Evolutionary conservation across 2,888 invertebrate species (phyloP), one percentile per base, ranked within the genome.

Genomic region (Campoletis raptor): DNA sequence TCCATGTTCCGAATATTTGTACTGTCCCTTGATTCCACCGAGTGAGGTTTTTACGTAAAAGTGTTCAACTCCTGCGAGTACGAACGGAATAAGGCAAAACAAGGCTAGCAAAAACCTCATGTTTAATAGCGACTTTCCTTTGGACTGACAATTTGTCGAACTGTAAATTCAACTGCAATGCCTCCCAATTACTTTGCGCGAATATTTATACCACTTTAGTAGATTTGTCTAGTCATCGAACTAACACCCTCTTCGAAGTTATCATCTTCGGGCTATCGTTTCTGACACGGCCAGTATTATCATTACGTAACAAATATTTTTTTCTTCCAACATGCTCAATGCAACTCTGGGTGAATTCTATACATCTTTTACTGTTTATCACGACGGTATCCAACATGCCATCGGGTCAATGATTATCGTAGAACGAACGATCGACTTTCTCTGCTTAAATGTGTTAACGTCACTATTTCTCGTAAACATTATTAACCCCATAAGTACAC

Each of bases 1-100:
- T 45, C 92, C 92, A 77, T 91, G 88, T 24, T 88, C 87, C 2
- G 93, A 93, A 24, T 79, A 69, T 78, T 91, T 90, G 80, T 91
- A 88, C 21, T 91, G 91, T 30, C 93, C 93, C 66, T 80, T 89
- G 36, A 93, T 85, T 5, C 80, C 87, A 76, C 93, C 93, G 12
- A 91, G 81, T 10, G 91, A 89, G 64, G 91, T 93, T 83, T 88
- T 87, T 0, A 92, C 89, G 40, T 78, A 88, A 6, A 92, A 92
- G 18, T 86, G 69, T 70, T 78, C 66, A n/a, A 85, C 73, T 36
- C 70, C 80, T 2, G 88, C 89, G n/a, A 88, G 78, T 36, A 77
- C 88, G 61, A 88, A 52, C 48, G 88, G 88, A 72, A 89, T 52
- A 36, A 88, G 64, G 12, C 74, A 86, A 21, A 89, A 52, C 18